Base-by-base conservation (phyloP, 2,888 invertebrate species). In the Drosophila gaucha region DNA sequence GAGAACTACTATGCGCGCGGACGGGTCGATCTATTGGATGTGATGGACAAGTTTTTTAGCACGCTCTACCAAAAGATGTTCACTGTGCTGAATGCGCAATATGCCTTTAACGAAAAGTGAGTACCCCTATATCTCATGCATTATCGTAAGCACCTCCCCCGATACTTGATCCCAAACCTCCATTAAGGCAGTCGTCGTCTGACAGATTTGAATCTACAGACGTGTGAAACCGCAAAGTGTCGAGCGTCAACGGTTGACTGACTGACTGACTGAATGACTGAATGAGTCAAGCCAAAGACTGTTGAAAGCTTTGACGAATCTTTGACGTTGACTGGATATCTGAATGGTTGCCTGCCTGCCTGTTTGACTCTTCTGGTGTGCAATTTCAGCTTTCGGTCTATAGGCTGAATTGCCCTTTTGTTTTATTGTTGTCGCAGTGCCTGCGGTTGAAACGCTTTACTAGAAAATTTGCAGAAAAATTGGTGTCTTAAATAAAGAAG, bases 21-120 rank as follows among this genome's bases (percentile, higher is more conserved):
- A 41, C 95, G 96, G 89, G 94, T 96, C 52, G 95, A 97, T 90
- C 94, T 99, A 65, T 94, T 96, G 58, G 95, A 95, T 69, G 96
- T 96, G 72, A 95, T 99, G 95, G 97, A 98, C 89, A 95, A 95
- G 76, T 99, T 99, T 93, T 99, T 99, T 93, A 95, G 95, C 79
- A 95, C 96, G 14, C 94, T 99, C 33, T 97, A 98, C 92, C 96
- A 98, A 92, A 96, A 97, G 91, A 98, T 99, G 98, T 98, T 98
- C 92, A 96, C 95, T 16, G 98, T 98, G 44, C 94, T 98, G 83
- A 98, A 99, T 92, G 94, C 96, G n/a, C 97, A 98, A 92, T 98
- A 98, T 91, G 94, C 94, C 68, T 97, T 98, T 89, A 96, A 97
- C 90, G 96, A 96, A 70, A 95, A 95, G 94, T 97, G 92, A 94